Evolutionary conservation across 1,140 invertebrate species (phyloP).

Genomic region (Steinernema feltiae): DNA sequence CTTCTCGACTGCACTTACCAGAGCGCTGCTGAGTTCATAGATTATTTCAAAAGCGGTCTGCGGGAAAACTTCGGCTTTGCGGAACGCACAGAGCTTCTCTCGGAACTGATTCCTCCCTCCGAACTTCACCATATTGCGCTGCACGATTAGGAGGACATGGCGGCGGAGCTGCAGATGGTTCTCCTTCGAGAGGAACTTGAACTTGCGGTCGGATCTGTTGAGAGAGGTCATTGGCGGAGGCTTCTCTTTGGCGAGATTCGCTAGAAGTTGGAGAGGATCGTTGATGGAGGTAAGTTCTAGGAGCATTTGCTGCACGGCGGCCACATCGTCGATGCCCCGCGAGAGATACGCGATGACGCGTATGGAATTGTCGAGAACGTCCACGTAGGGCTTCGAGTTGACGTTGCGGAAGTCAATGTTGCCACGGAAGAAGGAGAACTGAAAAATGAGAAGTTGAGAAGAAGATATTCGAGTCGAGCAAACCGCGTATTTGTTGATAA

Average conservation of each 20-base stretch:
- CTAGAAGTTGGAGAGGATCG: not conserved
- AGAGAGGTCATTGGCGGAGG: not conserved
- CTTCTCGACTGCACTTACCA: not conserved
- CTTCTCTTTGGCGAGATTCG: not conserved
- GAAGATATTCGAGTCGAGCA: no score
- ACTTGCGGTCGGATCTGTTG: not conserved
- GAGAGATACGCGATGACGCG: not conserved
- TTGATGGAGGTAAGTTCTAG: not conserved
- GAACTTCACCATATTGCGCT: not conserved
- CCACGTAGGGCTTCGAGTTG: not conserved
- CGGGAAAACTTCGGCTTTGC: not conserved
- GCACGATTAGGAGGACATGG: not conserved
- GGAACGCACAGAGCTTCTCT: not conserved
- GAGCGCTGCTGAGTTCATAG: not conserved
- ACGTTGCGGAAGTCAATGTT: not conserved
- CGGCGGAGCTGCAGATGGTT: not conserved
- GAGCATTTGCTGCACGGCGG: not conserved
- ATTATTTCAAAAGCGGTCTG: not conserved
- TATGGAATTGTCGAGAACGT: constrained; percentile 8
- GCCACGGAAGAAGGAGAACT: not conserved
- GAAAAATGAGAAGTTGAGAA: no score
- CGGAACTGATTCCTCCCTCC: not conserved
- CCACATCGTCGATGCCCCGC: not conserved
- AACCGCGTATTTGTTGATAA: not conserved
- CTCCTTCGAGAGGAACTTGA: not conserved